Evolutionary conservation across 2,888 invertebrate genomes (phyloP).

Genomic region (Tetrapedia diversipes): DNA sequence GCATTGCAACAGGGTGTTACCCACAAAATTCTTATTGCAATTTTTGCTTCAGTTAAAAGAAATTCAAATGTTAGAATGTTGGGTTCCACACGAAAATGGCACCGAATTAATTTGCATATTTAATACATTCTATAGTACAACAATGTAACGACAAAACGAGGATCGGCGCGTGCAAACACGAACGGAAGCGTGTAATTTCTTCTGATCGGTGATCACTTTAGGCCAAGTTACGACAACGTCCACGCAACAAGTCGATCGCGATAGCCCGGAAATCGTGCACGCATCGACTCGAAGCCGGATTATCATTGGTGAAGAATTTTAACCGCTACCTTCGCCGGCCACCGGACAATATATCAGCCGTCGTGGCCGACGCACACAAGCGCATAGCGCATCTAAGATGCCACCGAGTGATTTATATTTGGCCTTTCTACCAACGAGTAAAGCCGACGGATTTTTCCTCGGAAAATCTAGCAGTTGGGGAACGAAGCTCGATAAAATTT

Average conservation of each 20-base stretch:
- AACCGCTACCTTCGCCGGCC: conserved; percentile 61
- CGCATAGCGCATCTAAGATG: conserved; percentile 68
- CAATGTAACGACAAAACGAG: not conserved
- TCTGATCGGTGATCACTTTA: conserved; percentile 45
- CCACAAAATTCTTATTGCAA: too few relatives aligned
- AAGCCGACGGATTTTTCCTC: conserved; percentile 29
- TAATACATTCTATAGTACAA: too few relatives aligned
- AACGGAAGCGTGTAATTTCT: conserved; percentile 23
- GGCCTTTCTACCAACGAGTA: conserved; percentile 62
- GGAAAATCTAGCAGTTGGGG: conserved; percentile 20
- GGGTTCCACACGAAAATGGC: too few relatives aligned
- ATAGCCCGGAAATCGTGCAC: conserved; percentile 47
- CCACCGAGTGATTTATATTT: conserved; percentile 70
- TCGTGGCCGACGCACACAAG: conserved; percentile 59
- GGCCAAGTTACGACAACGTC: conserved; percentile 14
- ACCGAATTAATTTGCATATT: too few relatives aligned
- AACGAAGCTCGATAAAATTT: not conserved
- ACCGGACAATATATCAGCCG: conserved; percentile 67
- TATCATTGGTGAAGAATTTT: conserved; percentile 64
- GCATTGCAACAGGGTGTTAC: too few relatives aligned
- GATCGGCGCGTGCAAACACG: not conserved
- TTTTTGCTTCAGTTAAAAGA: too few relatives aligned
- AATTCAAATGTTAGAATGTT: too few relatives aligned
- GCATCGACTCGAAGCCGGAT: conserved; percentile 26
- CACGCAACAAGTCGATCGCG: conserved; percentile 52